Base-by-base conservation (phyloP, 2,797 vertebrate genomes). In the Apodemus agrarius region DNA sequence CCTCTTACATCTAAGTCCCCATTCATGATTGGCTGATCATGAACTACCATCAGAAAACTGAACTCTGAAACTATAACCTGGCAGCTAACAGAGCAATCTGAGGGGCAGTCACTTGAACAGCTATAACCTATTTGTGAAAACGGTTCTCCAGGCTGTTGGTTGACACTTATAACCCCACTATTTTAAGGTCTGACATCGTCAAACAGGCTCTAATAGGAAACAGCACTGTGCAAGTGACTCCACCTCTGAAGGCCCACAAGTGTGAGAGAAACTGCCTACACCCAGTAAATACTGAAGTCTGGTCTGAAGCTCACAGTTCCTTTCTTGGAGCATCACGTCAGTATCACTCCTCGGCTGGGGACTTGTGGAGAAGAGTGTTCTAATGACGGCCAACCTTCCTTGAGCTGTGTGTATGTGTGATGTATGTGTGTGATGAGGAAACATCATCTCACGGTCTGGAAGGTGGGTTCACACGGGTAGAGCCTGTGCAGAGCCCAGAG, bases 151-250 rank as follows among this genome's bases (percentile, higher is more conserved):
- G 75, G 40, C 31, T 69, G 54, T 29, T 90, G 52, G 52, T n/a
- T 81, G 67, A 80, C 69, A 34, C 12, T 89, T 37, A 83, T 12
- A 96, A 94, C 78, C 72, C 21, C 54, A 65, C 69, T 95, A 92
- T 80, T 93, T 85, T 93, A 89, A 93, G 57, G 80, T 61, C 79
- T 81, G 13, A 79, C 57, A 61, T 26, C 9, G 31, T n/a, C 95
- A 74, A 93, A 95, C 57, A 78, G 52, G 76, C 54, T 72, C 75
- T 86, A 59, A 49, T 89, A 43, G 59, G 94, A 96, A 82, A 10
- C 6, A 82, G 81, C 31, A 59, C 52, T 69, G 52, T 72, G 79
- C 26, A 52, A 90, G 91, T 46, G 59, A 67, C 16, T 69, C 59
- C 24, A 79, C 12, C 34, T 12, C 5, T n/a, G 16, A 57, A 26